phyloP scores from a whole-genome alignment of 2,888 invertebrate species.

The Catocala sponsa region DNA sequence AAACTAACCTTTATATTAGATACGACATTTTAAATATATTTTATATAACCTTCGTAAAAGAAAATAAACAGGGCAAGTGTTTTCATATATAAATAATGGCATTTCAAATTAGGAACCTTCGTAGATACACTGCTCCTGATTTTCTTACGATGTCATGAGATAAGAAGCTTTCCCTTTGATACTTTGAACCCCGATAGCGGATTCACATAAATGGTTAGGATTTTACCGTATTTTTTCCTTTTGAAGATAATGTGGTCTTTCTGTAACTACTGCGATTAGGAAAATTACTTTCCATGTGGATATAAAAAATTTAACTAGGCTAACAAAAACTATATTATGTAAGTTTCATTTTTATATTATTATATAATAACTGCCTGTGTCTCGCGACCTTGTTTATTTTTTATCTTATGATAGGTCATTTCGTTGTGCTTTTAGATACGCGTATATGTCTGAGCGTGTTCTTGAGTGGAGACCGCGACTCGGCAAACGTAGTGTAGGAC shows the following conservation, averaged over 20 bases:
- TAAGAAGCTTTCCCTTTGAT: constrained; percentile 49
- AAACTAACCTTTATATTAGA: no score
- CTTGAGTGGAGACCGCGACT: no score
- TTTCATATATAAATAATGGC: constrained; percentile 28
- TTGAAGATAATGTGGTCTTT: constrained; percentile 29
- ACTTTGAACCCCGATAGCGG: constrained; percentile 43
- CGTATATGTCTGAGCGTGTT: no score
- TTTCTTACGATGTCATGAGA: constrained; percentile 41
- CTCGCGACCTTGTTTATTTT: no score
- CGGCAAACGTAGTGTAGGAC: no score
- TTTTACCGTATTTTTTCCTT: constrained; percentile 41
- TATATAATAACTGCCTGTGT: no score
- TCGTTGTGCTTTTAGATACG: no score
- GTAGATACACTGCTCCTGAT: constrained; percentile 27
- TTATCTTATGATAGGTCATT: no score
- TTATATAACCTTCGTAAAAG: background rate
- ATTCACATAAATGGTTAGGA: constrained; percentile 39
- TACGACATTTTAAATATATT: no score
- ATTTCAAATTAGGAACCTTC: constrained; percentile 30
- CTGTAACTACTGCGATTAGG: constrained; percentile 27
- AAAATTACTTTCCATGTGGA: constrained; percentile 14
- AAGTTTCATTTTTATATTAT: no score
- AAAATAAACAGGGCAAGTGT: constrained; percentile 7
- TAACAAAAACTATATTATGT: background rate
- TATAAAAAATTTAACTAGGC: background rate